Evolutionary conservation across 2,113 vertebrate genomes (phyloP), one percentile per base, ranked within the genome.

Genomic region (Morone saxatilis): DNA sequence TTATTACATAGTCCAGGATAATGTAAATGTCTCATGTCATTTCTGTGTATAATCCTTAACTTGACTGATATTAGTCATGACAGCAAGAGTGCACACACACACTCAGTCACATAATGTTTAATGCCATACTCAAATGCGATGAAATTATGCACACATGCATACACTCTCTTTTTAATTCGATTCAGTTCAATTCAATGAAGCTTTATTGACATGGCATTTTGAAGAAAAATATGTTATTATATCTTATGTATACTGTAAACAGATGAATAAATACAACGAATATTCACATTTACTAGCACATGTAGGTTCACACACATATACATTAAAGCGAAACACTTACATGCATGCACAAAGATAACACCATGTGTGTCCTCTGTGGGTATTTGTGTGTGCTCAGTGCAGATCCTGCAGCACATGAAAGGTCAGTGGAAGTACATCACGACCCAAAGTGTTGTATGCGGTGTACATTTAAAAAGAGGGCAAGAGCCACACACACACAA

Each of bases 1-100:
- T 89, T 90, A 88, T 80, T 71, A 83, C 74, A 59, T 31, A 68
- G 78, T 79, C 48, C 69, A 47, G 69, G 76, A 84, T 90, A 81
- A 94, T 92, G 89, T 83, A 90, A 90, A 91, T 86, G 90, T 81
- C 81, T 86, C 72, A 14, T 86, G 92, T 88, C 83, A 65, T 89
- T 68, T 75, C 70, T 86, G 82, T 77, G 91, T 80, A 82, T 84
- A 76, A 84, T 86, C 80, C 53, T 62, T 78, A 47, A 81, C 69
- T 81, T 92, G 91, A 93, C 80, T 81, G 85, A 86, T 88, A 91
- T 92, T 80, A 59, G 48, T 71, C 51, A 45, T 88, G 91, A 88
- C 87, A 87, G 71, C 51, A 40, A 51, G 66, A 71, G 13, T 50
- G 10, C 79, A 75, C 47, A 19, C 48, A 69, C 43, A 56, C 36